Conservation (phyloP, 2,888 invertebrate species). For the Dolichomitus sp. region DNA sequence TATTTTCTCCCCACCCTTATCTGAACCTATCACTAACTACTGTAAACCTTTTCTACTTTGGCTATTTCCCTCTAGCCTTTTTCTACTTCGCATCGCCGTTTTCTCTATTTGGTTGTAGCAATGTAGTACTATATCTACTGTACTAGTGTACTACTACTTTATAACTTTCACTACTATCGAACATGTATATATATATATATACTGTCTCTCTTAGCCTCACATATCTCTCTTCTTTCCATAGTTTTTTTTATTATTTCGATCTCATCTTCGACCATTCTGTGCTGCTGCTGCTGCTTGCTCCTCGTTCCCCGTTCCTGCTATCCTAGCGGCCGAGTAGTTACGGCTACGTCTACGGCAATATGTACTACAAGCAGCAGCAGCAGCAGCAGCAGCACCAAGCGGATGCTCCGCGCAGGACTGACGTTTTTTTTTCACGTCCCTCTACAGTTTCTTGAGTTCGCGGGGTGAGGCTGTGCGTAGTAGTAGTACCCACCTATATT, state of each 20-base stretch:
- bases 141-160: background rate
- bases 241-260: constrained; percentile 5
- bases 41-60: background rate
- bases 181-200: background rate
- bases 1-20: background rate
- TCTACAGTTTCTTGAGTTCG: constrained; percentile 47
- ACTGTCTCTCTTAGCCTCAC: background rate
- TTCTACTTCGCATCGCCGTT: background rate
- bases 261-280: constrained; percentile 8
- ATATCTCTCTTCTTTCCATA: background rate
- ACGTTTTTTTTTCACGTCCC: constrained; percentile 51
- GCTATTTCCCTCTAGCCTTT: background rate
- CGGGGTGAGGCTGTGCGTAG: constrained; percentile 69
- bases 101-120: background rate
- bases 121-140: constrained; percentile 6
- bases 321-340: constrained; percentile 18
- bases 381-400: constrained; percentile 40
- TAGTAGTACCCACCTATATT: constrained; percentile 10
- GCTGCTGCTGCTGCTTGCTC: constrained; percentile 30
- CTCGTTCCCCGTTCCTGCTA: constrained; percentile 29
- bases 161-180: constrained; percentile 34
- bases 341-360: constrained; percentile 38
- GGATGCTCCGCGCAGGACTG: constrained; percentile 60
- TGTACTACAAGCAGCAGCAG: constrained; percentile 36
- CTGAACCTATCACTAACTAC: background rate